A percentile compares a stretch with the other conserved stretches of the same genome.
These are phyloP conservation scores for Dasysyrphus tricinctus DNA, from an alignment of 2,888 invertebrate genomes.

Conservation along the genomic window DNA sequence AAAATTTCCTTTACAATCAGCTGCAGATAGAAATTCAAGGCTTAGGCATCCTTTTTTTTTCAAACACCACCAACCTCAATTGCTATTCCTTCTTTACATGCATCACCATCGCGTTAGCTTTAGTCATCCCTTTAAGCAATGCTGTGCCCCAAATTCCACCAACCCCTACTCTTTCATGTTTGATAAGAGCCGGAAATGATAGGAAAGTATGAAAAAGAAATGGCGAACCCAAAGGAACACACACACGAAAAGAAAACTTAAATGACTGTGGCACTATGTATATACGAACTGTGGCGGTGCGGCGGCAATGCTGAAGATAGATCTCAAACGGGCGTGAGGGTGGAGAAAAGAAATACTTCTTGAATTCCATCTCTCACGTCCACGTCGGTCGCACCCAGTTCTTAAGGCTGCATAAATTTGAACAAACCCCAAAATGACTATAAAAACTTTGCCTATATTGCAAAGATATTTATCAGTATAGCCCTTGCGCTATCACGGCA, in stretches of 20 bases:
- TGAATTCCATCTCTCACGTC: conserved; percentile 63
- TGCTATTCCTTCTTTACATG: conserved; percentile 40
- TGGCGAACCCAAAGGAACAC: conserved; percentile 44
- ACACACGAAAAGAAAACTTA: conserved; percentile 62
- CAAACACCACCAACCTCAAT: conserved; percentile 9
- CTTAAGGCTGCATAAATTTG: conserved; percentile 70
- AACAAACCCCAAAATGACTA: conserved; percentile 80
- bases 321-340: conserved; percentile 58
- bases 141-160: not conserved
- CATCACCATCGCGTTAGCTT: conserved; percentile 64
- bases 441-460: conserved; percentile 82
- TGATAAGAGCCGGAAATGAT: conserved; percentile 60
- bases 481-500: conserved; percentile 61
- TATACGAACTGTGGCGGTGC: conserved; percentile 9
- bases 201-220: conserved; percentile 44
- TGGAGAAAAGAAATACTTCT: conserved; percentile 39
- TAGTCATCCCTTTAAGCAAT: conserved; percentile 52
- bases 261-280: conserved; percentile 57
- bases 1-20: conserved; percentile 74
- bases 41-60: conserved; percentile 38
- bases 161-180: conserved; percentile 33
- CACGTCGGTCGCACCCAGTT: conserved; percentile 25
- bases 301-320: conserved; percentile 25
- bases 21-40: conserved; percentile 55
- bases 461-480: conserved; percentile 81